A percentile compares a stretch with the other conserved stretches of the same genome.
Conservation (phyloP, 92 coral and sea anemone species). For the Paragorgia papillata region DNA sequence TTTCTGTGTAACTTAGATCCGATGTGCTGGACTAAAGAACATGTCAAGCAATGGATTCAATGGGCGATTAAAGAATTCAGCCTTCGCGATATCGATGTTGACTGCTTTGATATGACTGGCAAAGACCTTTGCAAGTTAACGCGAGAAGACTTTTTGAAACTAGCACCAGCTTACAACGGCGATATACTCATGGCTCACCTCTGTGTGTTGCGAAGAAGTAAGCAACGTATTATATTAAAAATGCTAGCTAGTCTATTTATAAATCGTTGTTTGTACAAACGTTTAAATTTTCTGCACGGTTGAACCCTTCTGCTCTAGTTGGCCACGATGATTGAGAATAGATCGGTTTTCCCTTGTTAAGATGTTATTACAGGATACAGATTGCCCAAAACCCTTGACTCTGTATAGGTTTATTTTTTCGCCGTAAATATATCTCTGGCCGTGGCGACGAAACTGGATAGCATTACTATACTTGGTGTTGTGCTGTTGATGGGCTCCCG, state of each 20-base stretch:
- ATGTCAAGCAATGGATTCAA: slow-evolving; percentile 96
- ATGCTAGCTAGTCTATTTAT: neutral
- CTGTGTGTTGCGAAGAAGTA: slow-evolving; percentile 97
- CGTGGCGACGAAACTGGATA: slow-evolving; percentile 7
- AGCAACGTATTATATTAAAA: slow-evolving; percentile 58
- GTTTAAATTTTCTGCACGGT: slow-evolving; percentile 6
- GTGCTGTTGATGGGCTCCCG: slow-evolving; percentile 41
- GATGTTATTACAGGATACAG: no score
- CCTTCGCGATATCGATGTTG: slow-evolving; percentile 91
- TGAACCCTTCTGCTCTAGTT: neutral
- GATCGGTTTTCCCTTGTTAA: no score
- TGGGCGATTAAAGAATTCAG: slow-evolving; percentile 99
- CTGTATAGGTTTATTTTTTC: neutral
- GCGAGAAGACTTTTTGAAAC: slow-evolving; percentile 95
- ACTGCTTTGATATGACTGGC: slow-evolving; percentile 96
- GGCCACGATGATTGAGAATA: neutral
- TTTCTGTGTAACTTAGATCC: slow-evolving; percentile 65
- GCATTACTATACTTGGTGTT: slow-evolving; percentile 6
- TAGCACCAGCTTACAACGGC: slow-evolving; percentile 99
- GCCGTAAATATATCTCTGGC: neutral
- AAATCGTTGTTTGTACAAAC: neutral
- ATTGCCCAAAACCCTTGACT: neutral
- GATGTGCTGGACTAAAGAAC: slow-evolving; percentile 96
- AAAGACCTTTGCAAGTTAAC: slow-evolving; percentile 88
- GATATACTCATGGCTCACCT: slow-evolving; percentile 98